These are phyloP conservation scores for Aspiorhynchus laticeps DNA, from an alignment of 2,113 vertebrate species.

Conservation along the genomic window DNA sequence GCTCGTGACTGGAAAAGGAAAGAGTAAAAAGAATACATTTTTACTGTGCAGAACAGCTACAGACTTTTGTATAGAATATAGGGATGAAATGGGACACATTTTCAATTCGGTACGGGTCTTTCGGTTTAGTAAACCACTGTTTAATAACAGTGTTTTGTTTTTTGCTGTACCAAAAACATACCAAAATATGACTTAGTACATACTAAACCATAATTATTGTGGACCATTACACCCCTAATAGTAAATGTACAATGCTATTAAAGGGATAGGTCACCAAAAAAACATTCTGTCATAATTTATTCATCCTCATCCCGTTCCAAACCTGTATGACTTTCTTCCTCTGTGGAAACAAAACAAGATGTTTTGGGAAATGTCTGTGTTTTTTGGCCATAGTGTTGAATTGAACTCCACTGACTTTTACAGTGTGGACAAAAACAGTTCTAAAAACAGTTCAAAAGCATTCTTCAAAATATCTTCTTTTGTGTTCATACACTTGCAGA, in stretches of 20 bases:
- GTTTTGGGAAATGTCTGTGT: background rate
- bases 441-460: background rate
- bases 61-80: background rate
- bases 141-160: background rate
- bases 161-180: background rate
- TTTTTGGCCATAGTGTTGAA: background rate
- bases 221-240: background rate
- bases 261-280: background rate
- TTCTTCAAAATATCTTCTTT: background rate
- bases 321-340: background rate
- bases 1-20: slow-evolving; percentile 80
- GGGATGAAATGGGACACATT: background rate
- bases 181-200: background rate
- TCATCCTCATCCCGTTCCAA: background rate
- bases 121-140: background rate
- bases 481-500: background rate
- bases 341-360: background rate
- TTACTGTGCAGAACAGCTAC: background rate
- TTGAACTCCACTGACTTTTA: background rate
- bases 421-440: background rate
- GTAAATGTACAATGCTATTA: background rate
- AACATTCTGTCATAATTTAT: background rate
- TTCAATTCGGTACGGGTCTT: background rate
- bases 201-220: background rate
- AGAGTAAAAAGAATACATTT: slow-evolving; percentile 1